Evolutionary conservation across 2,797 vertebrate species (phyloP).

Genomic region (Pseudocheirus occidentalis): DNA sequence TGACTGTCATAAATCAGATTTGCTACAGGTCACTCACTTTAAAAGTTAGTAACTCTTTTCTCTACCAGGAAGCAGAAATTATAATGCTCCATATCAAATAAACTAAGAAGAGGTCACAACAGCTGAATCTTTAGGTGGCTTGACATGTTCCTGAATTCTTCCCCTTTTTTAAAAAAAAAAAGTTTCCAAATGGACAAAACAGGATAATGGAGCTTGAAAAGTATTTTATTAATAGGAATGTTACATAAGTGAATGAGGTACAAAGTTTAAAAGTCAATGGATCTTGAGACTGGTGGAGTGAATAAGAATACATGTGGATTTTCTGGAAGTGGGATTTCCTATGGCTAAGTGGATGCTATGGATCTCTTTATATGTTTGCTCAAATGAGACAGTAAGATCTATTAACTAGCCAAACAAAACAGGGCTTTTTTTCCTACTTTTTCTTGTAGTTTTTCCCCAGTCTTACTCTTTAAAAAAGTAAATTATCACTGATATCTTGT

Average conservation of each 20-base stretch:
- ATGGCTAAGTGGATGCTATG: background rate
- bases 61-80: background rate
- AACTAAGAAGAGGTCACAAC: background rate
- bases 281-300: constrained; percentile 14
- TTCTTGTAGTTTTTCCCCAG: constrained; percentile 43
- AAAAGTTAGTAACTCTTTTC: background rate
- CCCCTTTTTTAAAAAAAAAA: constrained; percentile 30
- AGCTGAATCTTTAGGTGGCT: background rate
- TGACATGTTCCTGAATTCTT: constrained; percentile 33
- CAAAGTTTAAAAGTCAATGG: constrained; percentile 4
- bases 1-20: background rate
- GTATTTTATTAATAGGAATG: background rate
- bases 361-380: constrained; percentile 10
- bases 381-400: constrained; percentile 12
- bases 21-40: background rate
- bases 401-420: constrained; percentile 10
- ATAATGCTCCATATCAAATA: background rate
- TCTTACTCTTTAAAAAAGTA: constrained; percentile 25
- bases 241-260: constrained; percentile 17
- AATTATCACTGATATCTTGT: background rate
- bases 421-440: background rate
- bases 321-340: constrained; percentile 33
- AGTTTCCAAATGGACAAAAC: constrained; percentile 34
- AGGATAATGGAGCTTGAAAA: constrained; percentile 5
- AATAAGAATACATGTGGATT: background rate